These are phyloP conservation scores for Recurvirostra avosetta DNA, from an alignment of 2,113 vertebrate genomes.

Conservation along the genomic window DNA sequence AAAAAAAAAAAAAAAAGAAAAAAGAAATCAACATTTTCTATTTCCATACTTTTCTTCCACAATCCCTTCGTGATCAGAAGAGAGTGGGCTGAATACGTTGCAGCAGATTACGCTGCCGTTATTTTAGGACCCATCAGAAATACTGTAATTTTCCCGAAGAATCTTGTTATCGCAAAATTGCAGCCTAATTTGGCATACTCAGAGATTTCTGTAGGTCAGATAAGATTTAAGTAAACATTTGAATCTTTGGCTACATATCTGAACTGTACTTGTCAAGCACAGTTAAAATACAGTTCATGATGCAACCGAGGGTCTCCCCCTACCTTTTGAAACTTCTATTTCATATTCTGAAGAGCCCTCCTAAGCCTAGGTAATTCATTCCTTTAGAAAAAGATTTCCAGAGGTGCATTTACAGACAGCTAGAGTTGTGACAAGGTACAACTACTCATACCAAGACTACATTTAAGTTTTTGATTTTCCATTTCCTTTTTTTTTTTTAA, in stretches of 20 bases:
- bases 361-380: neutral
- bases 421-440: neutral
- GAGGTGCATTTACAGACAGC: neutral
- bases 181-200: slow-evolving; percentile 19
- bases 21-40: neutral
- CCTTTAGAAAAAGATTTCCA: neutral
- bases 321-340: neutral
- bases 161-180: neutral
- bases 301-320: neutral
- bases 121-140: slow-evolving; percentile 46
- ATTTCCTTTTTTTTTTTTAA: neutral
- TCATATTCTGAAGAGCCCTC: neutral
- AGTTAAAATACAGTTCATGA: neutral
- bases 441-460: neutral
- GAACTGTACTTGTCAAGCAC: neutral
- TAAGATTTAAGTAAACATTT: slow-evolving; percentile 2
- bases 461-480: neutral
- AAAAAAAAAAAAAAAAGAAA: neutral
- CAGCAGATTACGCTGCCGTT: neutral
- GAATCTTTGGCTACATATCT: neutral
- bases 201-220: slow-evolving; percentile 1
- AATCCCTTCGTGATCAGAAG: neutral
- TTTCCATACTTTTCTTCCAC: neutral
- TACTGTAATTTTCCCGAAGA: slow-evolving; percentile 34
- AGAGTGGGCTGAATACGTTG: slow-evolving; percentile 22